A percentile compares a stretch with the other conserved stretches of the same genome.
Conservation (phyloP, 2,113 vertebrate genomes). For the Rallus limicola region DNA sequence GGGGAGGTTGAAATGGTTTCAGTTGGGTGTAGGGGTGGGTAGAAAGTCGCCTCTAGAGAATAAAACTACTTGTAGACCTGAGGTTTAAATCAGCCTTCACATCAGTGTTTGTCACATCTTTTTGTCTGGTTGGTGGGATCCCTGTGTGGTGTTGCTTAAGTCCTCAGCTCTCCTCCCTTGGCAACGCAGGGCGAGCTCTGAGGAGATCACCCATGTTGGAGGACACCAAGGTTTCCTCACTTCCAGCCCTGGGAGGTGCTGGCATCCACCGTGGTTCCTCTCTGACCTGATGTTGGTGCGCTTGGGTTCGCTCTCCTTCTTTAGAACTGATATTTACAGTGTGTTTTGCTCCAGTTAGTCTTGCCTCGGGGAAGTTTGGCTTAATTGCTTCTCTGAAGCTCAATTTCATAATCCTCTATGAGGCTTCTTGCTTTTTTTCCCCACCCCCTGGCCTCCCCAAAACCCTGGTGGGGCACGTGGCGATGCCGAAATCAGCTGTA, state of each 20-base stretch:
- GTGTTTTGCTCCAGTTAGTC: neutral
- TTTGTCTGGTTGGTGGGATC: neutral
- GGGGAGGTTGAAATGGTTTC: neutral
- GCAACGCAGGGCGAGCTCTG: accelerated
- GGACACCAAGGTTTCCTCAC: neutral
- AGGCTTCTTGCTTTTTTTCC: neutral
- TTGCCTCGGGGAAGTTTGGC: neutral
- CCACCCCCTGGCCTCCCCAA: accelerated
- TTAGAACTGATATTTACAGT: neutral
- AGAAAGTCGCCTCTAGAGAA: neutral
- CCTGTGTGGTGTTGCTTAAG: neutral
- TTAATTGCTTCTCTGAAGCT: neutral
- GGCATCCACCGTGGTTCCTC: neutral
- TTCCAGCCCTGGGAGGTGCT: neutral
- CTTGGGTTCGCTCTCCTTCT: neutral
- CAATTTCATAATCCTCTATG: neutral
- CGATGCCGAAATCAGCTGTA: neutral
- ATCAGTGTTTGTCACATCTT: neutral
- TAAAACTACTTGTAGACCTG: neutral
- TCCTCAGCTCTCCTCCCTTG: neutral
- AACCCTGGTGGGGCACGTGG: neutral
- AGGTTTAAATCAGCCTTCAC: neutral
- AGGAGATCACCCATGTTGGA: neutral
- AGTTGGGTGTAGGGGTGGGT: neutral
- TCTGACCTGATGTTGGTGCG: accelerated